Percentiles rank a stretch among this genome's conserved stretches.
phyloP scores from a whole-genome alignment of 2,113 vertebrate genomes.

The Columba livia region DNA sequence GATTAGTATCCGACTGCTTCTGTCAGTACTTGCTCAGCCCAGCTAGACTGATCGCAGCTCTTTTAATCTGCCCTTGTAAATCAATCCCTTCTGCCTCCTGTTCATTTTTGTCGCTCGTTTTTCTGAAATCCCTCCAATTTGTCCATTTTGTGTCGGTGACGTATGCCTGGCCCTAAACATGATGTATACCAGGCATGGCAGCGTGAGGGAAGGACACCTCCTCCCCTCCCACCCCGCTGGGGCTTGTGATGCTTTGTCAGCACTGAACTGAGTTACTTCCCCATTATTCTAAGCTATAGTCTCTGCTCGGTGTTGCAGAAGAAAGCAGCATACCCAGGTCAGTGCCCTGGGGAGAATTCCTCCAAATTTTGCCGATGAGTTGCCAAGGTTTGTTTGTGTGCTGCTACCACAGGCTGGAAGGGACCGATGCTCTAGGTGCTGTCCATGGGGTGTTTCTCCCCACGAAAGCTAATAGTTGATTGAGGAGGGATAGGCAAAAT shows the following conservation, averaged over 20 bases:
- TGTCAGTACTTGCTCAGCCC: constrained; percentile 24
- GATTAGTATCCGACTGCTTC: constrained; percentile 25
- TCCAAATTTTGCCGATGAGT: constrained; percentile 36
- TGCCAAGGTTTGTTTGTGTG: background rate
- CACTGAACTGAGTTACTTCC: constrained; percentile 69
- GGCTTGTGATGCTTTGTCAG: constrained; percentile 71
- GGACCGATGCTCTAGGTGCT: background rate
- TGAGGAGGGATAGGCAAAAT: background rate
- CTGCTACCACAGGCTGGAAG: background rate
- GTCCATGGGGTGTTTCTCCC: background rate
- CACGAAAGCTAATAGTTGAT: background rate
- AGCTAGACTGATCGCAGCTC: background rate
- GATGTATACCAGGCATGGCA: constrained; percentile 66
- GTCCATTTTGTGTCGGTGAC: constrained; percentile 52
- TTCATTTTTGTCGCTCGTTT: constrained; percentile 50
- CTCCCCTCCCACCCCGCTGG: constrained; percentile 64
- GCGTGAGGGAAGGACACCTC: constrained; percentile 62
- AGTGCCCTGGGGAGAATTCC: constrained; percentile 56
- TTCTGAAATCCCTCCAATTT: constrained; percentile 66
- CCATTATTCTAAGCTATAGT: constrained; percentile 71
- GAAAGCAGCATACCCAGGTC: constrained; percentile 68
- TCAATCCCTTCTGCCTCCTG: constrained; percentile 35
- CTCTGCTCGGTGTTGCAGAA: constrained; percentile 65
- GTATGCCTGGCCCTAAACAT: constrained; percentile 65
- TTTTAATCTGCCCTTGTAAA: constrained; percentile 55